A percentile compares a stretch with the other conserved stretches of the same genome.
phyloP scores from a whole-genome alignment of 2,113 vertebrate species.

The Donacobius atricapilla region DNA sequence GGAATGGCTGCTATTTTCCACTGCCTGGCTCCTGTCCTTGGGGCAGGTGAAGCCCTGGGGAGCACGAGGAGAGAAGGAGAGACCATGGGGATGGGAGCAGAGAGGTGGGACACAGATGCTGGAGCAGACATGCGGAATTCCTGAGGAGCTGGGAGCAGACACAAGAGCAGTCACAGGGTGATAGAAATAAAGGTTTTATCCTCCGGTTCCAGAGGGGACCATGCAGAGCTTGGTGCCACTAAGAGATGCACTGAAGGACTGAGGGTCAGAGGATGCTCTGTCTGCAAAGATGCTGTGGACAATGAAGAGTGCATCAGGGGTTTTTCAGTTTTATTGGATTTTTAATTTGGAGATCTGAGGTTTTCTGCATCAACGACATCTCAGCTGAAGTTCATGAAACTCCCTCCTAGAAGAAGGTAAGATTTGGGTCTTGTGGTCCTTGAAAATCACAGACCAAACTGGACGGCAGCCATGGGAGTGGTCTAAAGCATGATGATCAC shows the following conservation, averaged over 20 bases:
- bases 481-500: background rate
- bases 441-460: background rate
- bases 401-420: background rate
- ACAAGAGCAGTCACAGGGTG: background rate
- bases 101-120: background rate
- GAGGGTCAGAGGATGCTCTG: background rate
- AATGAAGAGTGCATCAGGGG: too few relatives aligned
- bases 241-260: background rate
- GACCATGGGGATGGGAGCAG: background rate
- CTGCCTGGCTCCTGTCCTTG: background rate
- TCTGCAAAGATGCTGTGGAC: background rate
- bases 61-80: background rate
- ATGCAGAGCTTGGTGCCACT: background rate
- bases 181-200: background rate
- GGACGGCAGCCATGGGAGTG: background rate
- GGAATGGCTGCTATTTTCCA: background rate
- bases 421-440: background rate
- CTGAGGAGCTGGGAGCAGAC: background rate
- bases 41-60: background rate
- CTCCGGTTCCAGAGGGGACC: background rate
- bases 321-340: background rate
- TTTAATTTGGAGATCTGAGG: background rate
- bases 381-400: background rate
- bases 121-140: background rate
- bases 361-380: background rate